These are phyloP conservation scores for Drosophila anomelani DNA, from an alignment of 2,888 invertebrate species.

Conservation along the genomic window DNA sequence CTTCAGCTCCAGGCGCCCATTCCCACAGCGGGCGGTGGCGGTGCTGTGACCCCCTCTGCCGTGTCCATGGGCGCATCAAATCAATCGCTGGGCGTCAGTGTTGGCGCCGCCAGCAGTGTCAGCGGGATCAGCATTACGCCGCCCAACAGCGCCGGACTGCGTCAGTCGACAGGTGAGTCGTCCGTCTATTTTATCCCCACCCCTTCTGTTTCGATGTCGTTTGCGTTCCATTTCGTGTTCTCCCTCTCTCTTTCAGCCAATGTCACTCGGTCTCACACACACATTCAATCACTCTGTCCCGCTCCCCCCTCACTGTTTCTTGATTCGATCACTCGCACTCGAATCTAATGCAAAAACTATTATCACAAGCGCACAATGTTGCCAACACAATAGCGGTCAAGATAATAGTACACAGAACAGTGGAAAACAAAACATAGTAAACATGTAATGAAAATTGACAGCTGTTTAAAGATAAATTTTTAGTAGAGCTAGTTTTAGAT, in stretches of 20 bases:
- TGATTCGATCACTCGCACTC: slow-evolving; percentile 22
- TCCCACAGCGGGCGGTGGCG: slow-evolving; percentile 25
- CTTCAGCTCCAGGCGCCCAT: slow-evolving; percentile 71
- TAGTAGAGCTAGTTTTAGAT: background rate
- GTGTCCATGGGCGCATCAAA: slow-evolving; percentile 74
- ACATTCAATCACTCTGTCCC: slow-evolving; percentile 13
- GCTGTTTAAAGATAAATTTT: background rate
- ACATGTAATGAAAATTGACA: background rate
- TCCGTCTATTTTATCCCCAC: background rate
- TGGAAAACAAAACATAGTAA: background rate
- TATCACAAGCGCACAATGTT: slow-evolving; percentile 15
- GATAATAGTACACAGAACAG: slow-evolving; percentile 3
- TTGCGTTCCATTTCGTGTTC: slow-evolving; percentile 33
- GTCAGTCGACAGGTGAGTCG: slow-evolving; percentile 80
- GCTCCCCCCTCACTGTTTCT: slow-evolving; percentile 2
- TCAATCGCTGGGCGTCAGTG: slow-evolving; percentile 72
- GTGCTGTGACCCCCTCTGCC: slow-evolving; percentile 47
- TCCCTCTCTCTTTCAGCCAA: slow-evolving; percentile 20
- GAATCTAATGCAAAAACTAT: slow-evolving; percentile 22
- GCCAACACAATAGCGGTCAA: slow-evolving; percentile 13
- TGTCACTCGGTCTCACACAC: slow-evolving; percentile 28
- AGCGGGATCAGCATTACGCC: slow-evolving; percentile 80
- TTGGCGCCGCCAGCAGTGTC: slow-evolving; percentile 62
- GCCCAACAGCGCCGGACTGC: slow-evolving; percentile 82
- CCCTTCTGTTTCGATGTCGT: slow-evolving; percentile 60